Conservation (phyloP, 2,113 vertebrate genomes). For the Ciconia maguari region DNA sequence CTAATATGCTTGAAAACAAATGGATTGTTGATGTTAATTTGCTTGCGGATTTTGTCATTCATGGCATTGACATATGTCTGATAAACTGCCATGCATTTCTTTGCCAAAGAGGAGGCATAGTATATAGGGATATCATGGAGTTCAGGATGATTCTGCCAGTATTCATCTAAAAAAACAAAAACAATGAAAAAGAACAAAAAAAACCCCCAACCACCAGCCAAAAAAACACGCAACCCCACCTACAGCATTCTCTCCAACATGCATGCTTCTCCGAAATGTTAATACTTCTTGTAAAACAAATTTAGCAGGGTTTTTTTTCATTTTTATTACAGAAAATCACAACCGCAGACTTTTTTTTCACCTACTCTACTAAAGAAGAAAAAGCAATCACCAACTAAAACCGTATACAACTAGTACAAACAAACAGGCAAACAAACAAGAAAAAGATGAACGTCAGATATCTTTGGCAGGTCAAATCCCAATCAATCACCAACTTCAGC, state of each 20-base stretch:
- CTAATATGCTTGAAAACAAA: conserved; percentile 99
- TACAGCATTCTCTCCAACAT: neutral
- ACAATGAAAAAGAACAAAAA: neutral
- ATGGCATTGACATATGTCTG: conserved; percentile 98
- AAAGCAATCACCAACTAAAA: neutral
- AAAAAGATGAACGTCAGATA: neutral
- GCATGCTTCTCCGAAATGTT: neutral
- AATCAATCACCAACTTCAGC: neutral
- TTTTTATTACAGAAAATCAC: neutral
- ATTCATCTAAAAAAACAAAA: conserved; percentile 82
- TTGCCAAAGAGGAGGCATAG: conserved; percentile 95
- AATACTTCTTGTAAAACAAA: neutral
- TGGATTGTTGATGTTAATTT: conserved; percentile 98
- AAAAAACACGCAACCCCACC: neutral
- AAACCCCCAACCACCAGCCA: neutral
- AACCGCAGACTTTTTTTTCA: neutral
- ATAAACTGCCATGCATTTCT: conserved; percentile 98
- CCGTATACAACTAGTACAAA: neutral
- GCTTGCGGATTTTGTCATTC: conserved; percentile 99
- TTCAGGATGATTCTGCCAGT: conserved; percentile 99
- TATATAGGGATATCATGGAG: conserved; percentile 98
- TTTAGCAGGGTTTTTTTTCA: neutral
- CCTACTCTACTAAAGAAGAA: neutral
- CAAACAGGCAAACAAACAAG: neutral
- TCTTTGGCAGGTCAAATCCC: neutral